Base-by-base conservation (phyloP, 2,888 invertebrate genomes). In the Drosophila hamatofila region DNA sequence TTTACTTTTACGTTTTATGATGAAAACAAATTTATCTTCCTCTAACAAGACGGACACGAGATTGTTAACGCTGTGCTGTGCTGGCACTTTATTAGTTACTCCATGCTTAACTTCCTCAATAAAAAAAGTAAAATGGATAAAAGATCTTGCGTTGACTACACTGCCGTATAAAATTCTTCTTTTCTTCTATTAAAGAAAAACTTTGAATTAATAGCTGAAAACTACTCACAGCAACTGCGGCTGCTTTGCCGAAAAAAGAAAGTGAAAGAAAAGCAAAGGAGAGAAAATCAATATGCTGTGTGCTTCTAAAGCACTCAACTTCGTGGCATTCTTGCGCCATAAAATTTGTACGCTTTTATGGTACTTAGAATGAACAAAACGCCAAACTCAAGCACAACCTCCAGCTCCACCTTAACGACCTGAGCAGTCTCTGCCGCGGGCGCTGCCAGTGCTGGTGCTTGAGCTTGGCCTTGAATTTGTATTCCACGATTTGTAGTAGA, bases 331-430 rank as follows among this genome's bases (percentile, higher is more conserved):
- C 75, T 73, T 73, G 71, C 52, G 73, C 76, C 75, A 76, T 86
- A 81, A 88, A 86, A 88, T 58, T 86, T 83, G 87, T 81, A 75
- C 68, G 72, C 74, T 87, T 79, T 81, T 75, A 86, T 87, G 84
- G 84, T 81, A 86, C 89, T 88, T 83, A 71, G 71, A 78, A 49
- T 52, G 72, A 65, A 89, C 84, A 83, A 86, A 84, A 81, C 81
- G 76, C 75, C 68, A 71, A 75, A 44, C 64, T 69, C 49, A 55
- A 63, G 72, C 63, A 63, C 56, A 62, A 57, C 70, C 72, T 33
- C 60, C 70, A 59, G 41, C 65, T 59, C 54, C 42, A 37, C 44
- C 49, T 21, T 33, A 12, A 67, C 39, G 46, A 39, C 21, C n/a
- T 55, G 48, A 9, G 18, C 23, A 52, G 33, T n/a, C 48, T 16